Percentiles rank a stretch among this genome's conserved stretches.
phyloP scores from a whole-genome alignment of 2,797 vertebrate species.

The Enteromius fasciolatus region DNA sequence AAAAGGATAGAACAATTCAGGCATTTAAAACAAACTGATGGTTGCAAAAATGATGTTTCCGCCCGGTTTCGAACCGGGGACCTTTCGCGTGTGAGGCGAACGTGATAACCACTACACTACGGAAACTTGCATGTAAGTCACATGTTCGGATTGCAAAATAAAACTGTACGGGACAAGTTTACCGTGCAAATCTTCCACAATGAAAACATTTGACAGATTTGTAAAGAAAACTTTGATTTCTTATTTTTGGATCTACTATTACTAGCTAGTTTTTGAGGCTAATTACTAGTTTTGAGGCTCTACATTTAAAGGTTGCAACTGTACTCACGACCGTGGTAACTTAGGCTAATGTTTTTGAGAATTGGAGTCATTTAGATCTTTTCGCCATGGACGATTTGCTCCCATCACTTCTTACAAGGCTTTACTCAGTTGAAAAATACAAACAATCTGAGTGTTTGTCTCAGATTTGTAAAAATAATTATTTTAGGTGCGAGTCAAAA shows the following conservation, averaged over 20 bases:
- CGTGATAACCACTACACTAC: slow-evolving; percentile 52
- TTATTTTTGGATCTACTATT: too few relatives aligned
- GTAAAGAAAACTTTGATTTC: too few relatives aligned
- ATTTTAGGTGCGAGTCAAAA: not conserved
- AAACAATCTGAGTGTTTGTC: not conserved
- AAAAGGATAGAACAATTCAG: not conserved
- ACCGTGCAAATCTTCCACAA: too few relatives aligned
- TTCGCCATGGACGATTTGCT: not conserved
- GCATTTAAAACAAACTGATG: not conserved
- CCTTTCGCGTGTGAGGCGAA: slow-evolving; percentile 18
- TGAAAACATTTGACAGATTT: too few relatives aligned
- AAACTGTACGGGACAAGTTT: too few relatives aligned
- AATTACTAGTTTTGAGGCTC: too few relatives aligned
- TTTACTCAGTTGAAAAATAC: not conserved
- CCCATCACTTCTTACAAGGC: not conserved
- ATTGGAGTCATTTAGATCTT: not conserved
- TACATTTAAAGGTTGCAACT: too few relatives aligned
- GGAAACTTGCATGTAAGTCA: accelerated
- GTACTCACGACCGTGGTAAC: too few relatives aligned
- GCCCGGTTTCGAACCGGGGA: slow-evolving; percentile 52
- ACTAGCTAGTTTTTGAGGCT: too few relatives aligned
- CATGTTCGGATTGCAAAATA: not conserved
- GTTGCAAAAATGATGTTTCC: slow-evolving; percentile 24
- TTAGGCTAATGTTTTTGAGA: not conserved
- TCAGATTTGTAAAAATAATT: not conserved